Evolutionary conservation across 2,113 vertebrate genomes (phyloP).

Genomic region (Saccopteryx bilineata): DNA sequence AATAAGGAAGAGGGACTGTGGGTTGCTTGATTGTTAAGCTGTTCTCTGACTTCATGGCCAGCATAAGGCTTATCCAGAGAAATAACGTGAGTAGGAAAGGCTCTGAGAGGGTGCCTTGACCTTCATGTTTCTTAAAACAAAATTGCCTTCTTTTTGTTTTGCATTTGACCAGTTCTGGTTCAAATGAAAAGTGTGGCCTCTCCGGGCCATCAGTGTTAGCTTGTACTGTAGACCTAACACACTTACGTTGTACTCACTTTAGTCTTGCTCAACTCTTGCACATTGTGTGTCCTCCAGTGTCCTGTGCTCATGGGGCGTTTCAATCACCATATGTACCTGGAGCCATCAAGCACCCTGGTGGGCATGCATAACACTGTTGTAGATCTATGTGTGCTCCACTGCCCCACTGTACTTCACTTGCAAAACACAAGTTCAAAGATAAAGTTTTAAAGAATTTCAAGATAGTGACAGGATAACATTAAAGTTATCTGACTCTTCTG

Average conservation of each 20-base stretch:
- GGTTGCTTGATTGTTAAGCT: neutral
- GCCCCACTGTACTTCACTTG: neutral
- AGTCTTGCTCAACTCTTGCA: neutral
- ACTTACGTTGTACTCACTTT: neutral
- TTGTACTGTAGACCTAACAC: neutral
- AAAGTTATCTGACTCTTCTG: neutral
- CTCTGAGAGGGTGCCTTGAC: neutral
- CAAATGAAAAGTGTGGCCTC: neutral
- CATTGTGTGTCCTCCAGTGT: neutral
- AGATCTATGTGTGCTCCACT: fast-evolving
- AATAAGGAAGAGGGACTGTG: neutral
- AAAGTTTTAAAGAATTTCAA: neutral
- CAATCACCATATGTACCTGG: too few species aligned
- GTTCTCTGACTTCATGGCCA: neutral
- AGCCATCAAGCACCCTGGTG: fast-evolving
- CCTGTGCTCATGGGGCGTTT: neutral
- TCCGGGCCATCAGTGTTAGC: neutral
- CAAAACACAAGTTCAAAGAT: neutral
- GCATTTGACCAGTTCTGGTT: neutral
- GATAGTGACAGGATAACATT: neutral
- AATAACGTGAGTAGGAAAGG: neutral
- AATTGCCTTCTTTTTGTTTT: neutral
- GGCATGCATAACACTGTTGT: neutral
- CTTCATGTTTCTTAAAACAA: neutral
- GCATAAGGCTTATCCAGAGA: neutral